Percentiles rank a stretch among this genome's conserved stretches.
Conservation (phyloP, 2,113 vertebrate genomes). For the Tyrannus savana region DNA sequence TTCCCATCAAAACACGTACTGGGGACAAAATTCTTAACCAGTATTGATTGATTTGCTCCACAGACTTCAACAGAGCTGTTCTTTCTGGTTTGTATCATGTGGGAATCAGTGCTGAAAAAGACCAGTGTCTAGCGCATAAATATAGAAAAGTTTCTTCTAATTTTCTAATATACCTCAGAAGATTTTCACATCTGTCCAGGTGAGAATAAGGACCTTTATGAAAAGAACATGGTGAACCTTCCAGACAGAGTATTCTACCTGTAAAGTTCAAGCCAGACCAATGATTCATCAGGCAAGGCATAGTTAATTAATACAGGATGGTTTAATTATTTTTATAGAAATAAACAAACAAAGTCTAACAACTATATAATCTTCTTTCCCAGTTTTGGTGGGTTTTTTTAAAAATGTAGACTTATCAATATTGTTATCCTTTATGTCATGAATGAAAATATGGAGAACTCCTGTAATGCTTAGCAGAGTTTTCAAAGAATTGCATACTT, state of each 20-base stretch:
- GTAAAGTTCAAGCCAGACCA: background rate
- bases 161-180: background rate
- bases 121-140: background rate
- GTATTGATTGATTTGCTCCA: constrained; percentile 54
- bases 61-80: constrained; percentile 1
- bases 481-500: background rate
- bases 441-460: background rate
- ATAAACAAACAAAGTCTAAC: background rate
- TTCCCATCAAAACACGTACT: constrained; percentile 22
- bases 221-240: background rate
- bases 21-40: constrained; percentile 31
- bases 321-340: background rate
- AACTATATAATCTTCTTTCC: background rate
- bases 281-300: background rate
- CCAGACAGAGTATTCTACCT: background rate
- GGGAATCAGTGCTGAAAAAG: constrained; percentile 16
- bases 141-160: background rate
- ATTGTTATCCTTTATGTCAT: background rate
- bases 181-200: background rate
- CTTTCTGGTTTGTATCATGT: constrained; percentile 23
- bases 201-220: background rate
- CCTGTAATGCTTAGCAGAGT: background rate
- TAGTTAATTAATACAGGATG: background rate
- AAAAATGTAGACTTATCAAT: background rate
- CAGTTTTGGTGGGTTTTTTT: background rate